Conservation (phyloP, 2,888 invertebrate genomes). For the Andrena trimmerana region DNA sequence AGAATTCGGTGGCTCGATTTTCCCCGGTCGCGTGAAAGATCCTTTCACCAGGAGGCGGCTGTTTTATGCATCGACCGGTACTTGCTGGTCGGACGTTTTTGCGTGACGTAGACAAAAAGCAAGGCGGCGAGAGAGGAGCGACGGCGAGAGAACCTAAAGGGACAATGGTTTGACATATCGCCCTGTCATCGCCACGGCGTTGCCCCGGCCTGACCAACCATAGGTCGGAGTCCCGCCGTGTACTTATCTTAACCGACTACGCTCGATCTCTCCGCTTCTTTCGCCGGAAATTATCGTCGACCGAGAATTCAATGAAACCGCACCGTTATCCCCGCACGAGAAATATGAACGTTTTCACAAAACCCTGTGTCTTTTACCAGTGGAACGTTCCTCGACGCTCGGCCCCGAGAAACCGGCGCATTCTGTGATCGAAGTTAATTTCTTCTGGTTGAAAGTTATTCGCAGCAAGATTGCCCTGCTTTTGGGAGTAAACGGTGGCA, state of each 20-base stretch:
- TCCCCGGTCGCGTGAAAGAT: conserved; percentile 39
- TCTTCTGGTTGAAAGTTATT: background rate
- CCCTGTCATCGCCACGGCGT: conserved; percentile 79
- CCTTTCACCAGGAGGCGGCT: conserved; percentile 46
- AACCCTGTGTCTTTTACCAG: conserved; percentile 44
- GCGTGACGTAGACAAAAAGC: conserved; percentile 66
- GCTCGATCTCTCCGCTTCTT: conserved; percentile 62
- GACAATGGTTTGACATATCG: conserved; percentile 82
- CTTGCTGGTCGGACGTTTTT: conserved; percentile 58
- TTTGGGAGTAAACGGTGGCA: too few species aligned
- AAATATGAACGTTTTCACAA: conserved; percentile 67
- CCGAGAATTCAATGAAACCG: conserved; percentile 67
- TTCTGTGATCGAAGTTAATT: background rate
- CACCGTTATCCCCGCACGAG: conserved; percentile 59
- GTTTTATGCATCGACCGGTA: conserved; percentile 67
- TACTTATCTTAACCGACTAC: conserved; percentile 71
- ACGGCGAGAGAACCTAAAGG: conserved; percentile 64
- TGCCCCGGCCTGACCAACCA: conserved; percentile 68
- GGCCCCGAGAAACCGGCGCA: background rate
- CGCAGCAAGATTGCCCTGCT: background rate
- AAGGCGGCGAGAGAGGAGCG: conserved; percentile 58
- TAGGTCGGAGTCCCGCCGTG: conserved; percentile 65
- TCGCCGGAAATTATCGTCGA: conserved; percentile 67
- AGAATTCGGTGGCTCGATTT: conserved; percentile 20
- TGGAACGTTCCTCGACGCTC: conserved; percentile 49